Percentiles rank a stretch among this genome's conserved stretches.
Conservation (phyloP, 2,888 invertebrate genomes). For the Blastobasis lacticolella region DNA sequence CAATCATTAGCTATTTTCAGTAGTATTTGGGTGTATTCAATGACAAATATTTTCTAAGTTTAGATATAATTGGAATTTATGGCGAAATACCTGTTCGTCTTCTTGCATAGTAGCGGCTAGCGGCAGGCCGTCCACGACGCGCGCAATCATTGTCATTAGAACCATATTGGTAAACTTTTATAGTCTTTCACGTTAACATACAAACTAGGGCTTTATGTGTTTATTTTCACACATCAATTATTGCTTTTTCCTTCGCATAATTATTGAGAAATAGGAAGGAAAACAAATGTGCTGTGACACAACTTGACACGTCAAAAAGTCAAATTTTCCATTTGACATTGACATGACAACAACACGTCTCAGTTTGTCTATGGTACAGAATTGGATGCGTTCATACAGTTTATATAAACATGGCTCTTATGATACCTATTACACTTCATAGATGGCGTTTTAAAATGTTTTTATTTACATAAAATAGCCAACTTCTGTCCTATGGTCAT, state of each 20-base stretch:
- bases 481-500: too few relatives aligned
- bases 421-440: too few relatives aligned
- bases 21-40: not conserved
- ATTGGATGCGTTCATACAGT: not conserved
- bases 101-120: conserved; percentile 98
- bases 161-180: conserved; percentile 81
- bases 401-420: not conserved
- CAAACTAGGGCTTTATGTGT: conserved; percentile 20
- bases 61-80: not conserved
- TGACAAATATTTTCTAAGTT: not conserved
- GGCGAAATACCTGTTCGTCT: conserved; percentile 89
- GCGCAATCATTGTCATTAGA: conserved; percentile 97
- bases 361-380: conserved; percentile 30
- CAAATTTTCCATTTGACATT: conserved; percentile 30
- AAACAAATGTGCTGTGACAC: conserved; percentile 35
- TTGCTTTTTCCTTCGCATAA: conserved; percentile 56
- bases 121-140: conserved; percentile 95
- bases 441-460: too few relatives aligned
- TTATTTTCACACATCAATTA: conserved; percentile 25
- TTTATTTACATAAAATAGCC: too few relatives aligned
- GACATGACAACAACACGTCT: conserved; percentile 55
- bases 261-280: conserved; percentile 41
- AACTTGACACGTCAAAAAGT: conserved; percentile 50
- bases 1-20: too few relatives aligned
- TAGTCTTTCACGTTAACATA: conserved; percentile 29